Percentiles rank a stretch among this genome's conserved stretches.
Evolutionary conservation across 2,113 vertebrate species (phyloP).

Genomic region (Peromyscus californicus): DNA sequence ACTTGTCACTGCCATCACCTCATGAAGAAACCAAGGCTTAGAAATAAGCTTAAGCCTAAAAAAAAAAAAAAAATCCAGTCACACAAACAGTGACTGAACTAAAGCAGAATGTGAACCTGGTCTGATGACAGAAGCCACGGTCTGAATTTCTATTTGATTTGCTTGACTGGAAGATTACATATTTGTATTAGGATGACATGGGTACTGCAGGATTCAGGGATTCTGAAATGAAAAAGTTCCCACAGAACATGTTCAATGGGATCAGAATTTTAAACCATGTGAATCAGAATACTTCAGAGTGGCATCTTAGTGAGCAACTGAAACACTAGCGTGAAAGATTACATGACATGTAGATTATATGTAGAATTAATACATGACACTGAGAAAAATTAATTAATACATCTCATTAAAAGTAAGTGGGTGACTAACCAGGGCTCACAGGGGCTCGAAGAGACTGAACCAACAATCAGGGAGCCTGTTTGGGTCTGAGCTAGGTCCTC

Average conservation of each 20-base stretch:
- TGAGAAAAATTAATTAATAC: background rate
- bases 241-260: background rate
- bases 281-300: constrained; percentile 10
- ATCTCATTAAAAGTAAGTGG: background rate
- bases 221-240: constrained; percentile 50
- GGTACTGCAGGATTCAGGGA: constrained; percentile 3
- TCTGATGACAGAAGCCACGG: background rate
- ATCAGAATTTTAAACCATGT: constrained; percentile 32
- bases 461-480: background rate
- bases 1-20: constrained; percentile 2
- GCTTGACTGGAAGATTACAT: background rate
- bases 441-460: background rate
- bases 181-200: background rate
- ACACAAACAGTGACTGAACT: background rate
- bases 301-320: background rate
- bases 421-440: background rate
- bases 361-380: background rate
- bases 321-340: constrained; percentile 53
- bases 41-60: background rate
- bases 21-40: constrained; percentile 31
- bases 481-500: background rate
- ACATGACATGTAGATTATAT: background rate
- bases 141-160: constrained; percentile 48
- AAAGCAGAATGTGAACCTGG: background rate
- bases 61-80: background rate